Percentiles rank a stretch among this genome's conserved stretches.
phyloP scores from a whole-genome alignment of 2,113 vertebrate genomes.

The Ellobius talpinus region DNA sequence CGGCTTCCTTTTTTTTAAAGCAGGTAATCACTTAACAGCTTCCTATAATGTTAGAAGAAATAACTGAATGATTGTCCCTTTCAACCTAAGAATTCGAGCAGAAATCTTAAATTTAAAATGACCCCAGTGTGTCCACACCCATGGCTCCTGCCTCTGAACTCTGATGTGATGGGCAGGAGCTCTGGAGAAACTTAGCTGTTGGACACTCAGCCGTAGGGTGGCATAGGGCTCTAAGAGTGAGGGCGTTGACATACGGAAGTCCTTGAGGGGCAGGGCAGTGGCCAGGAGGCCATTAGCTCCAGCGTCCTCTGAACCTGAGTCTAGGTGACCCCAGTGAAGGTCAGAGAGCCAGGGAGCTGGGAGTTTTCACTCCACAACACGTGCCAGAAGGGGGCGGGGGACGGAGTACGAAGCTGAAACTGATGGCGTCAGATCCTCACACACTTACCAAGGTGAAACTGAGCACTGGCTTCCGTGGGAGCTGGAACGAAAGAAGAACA shows the following conservation, averaged over 20 bases:
- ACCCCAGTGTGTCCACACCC: not conserved
- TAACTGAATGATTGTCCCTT: not conserved
- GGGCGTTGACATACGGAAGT: not conserved
- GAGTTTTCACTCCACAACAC: not conserved
- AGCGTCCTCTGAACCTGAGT: not conserved
- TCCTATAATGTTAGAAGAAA: constrained; percentile 21
- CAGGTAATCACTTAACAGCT: not conserved
- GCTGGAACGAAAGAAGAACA: constrained; percentile 86
- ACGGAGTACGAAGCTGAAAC: not conserved
- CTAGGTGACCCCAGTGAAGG: not conserved
- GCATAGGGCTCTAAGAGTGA: not conserved
- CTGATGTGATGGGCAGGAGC: not conserved
- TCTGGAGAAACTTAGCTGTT: not conserved
- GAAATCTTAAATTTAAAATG: constrained; percentile 5
- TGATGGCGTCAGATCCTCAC: constrained; percentile 26
- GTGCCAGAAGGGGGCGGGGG: not conserved
- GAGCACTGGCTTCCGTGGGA: constrained; percentile 94
- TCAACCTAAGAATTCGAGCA: not conserved
- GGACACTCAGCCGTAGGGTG: not conserved
- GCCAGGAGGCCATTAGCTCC: not conserved
- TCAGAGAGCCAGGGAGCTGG: not conserved
- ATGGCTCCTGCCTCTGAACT: not conserved
- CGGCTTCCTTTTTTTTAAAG: not conserved
- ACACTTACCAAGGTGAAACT: constrained; percentile 93
- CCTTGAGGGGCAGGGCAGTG: not conserved